Base-by-base conservation (phyloP, 2,113 vertebrate species). In the Microcebus ravelobensis region DNA sequence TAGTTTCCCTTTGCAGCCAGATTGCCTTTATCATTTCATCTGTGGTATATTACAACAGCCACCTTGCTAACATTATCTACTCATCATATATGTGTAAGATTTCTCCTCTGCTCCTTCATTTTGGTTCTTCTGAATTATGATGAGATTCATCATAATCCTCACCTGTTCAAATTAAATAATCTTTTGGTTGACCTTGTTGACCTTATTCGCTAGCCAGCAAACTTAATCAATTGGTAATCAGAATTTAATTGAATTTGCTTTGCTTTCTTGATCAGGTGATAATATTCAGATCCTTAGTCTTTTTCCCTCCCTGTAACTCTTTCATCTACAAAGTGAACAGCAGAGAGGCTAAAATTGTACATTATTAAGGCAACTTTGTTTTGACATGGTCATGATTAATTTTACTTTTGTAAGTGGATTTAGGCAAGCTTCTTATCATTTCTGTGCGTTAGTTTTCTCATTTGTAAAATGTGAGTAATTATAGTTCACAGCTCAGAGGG, bases 51-150 rank as follows among this genome's bases (percentile, higher is more conserved):
- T 95, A 90, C 92, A 92, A 31, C 93, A 96, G 87, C 93, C 76
- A n/a, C 50, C 83, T 83, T 94, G 87, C 92, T 97, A 87, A 96
- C 8, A 2, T 61, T 95, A 57, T 84, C 52, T 84, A 34, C 87
- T 95, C 85, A 96, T 82, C 59, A 92, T 91, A 91, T 65, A 96
- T 42, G 65, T 81, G 61, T 76, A 95, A 91, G 76, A 45, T 68
- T 94, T 97, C 67, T 83, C 95, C 70, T 92, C 68, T 94, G 31
- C 42, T 42, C 45, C 61, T 92, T 85, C 57, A 2, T 50, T 97
- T 88, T 94, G 45, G 92, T 88, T 97, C 95, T 87, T 97, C 86
- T 93, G 91, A 97, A 96, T 98, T 95, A 97, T 45, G 42, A 45
- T 45, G 45, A 98, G 74, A 98, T 97, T 96, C 96, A 97, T 97